Evolutionary conservation across 2,113 vertebrate species (phyloP).

Genomic region (Hemicordylus capensis): DNA sequence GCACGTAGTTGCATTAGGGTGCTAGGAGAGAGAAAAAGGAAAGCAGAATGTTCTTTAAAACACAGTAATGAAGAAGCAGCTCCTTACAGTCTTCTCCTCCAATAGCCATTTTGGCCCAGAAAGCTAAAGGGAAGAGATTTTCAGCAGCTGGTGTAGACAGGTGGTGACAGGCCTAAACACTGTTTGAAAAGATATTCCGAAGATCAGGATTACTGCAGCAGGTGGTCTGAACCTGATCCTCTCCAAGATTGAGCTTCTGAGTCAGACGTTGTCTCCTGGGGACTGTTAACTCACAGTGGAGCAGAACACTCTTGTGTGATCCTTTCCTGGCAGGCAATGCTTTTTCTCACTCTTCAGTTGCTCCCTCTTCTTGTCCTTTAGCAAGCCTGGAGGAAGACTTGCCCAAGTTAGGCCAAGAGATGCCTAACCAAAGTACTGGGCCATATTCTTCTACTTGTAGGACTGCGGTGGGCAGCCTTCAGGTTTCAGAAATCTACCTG

Average conservation of each 20-base stretch:
- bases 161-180: constrained; percentile 31
- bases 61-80: not conserved
- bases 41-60: not conserved
- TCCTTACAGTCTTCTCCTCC: not conserved
- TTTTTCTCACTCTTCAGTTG: not conserved
- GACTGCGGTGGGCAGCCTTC: too few species aligned
- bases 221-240: constrained; percentile 57
- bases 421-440: not conserved
- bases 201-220: constrained; percentile 52
- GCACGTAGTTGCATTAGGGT: not conserved
- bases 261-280: constrained; percentile 20
- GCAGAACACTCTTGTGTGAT: not conserved
- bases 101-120: not conserved
- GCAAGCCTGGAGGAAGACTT: not conserved
- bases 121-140: constrained; percentile 6
- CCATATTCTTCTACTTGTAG: not conserved
- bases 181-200: constrained; percentile 44
- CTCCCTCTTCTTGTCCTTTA: not conserved
- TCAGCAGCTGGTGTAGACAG: constrained; percentile 44
- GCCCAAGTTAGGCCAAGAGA: not conserved
- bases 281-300: rapidly evolving
- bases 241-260: constrained; percentile 21
- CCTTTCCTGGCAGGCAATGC: not conserved
- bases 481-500: too few species aligned
- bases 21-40: not conserved